Evolutionary conservation across 2,888 invertebrate species (phyloP).

Genomic region (Adineta ricciae): DNA sequence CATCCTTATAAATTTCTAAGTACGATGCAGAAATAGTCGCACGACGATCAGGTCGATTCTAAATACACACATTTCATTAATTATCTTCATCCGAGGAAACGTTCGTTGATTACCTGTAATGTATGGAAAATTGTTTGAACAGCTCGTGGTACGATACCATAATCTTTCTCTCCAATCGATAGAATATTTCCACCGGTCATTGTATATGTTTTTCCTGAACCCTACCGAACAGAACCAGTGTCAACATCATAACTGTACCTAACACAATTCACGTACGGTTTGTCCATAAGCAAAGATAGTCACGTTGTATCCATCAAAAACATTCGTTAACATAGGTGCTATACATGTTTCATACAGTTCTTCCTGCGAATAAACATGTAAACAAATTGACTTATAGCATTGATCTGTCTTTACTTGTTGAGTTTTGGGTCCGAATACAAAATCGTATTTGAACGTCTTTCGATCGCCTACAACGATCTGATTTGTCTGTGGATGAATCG

Average conservation of each 20-base stretch:
- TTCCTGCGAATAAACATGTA: conserved; percentile 38
- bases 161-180: conserved; percentile 46
- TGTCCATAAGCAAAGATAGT: conserved; percentile 91
- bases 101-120: conserved; percentile 40
- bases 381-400: neutral
- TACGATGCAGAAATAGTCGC: conserved; percentile 44
- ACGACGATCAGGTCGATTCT: neutral
- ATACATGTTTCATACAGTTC: conserved; percentile 46
- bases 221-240: conserved; percentile 49
- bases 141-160: conserved; percentile 78
- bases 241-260: no score
- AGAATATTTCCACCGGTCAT: conserved; percentile 61
- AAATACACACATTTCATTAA: neutral
- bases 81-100: no score
- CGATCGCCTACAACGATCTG: conserved; percentile 59
- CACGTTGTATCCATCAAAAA: conserved; percentile 70
- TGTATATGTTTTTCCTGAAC: conserved; percentile 83
- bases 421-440: conserved; percentile 64
- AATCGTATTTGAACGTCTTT: conserved; percentile 71
- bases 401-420: conserved; percentile 58
- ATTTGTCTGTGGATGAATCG: conserved; percentile 41
- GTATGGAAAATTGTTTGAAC: conserved; percentile 64
- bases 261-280: conserved; percentile 54
- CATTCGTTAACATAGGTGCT: conserved; percentile 43
- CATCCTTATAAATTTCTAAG: conserved; percentile 50